Evolutionary conservation across 2,888 invertebrate species (phyloP), one percentile per base, ranked within the genome.

Genomic region (Drosophila buzzatii): DNA sequence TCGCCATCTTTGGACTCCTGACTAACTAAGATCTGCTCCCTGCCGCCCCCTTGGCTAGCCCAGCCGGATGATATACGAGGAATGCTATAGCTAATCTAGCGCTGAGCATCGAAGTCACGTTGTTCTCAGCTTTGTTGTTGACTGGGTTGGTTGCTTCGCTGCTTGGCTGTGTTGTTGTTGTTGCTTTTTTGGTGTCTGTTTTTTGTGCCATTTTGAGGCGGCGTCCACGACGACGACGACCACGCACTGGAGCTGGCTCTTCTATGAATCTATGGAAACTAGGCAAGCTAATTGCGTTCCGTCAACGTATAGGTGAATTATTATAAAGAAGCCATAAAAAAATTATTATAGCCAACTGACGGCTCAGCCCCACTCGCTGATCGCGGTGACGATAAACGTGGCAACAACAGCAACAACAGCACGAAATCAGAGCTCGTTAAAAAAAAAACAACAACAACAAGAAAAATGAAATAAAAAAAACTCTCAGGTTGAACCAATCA

Each of bases 81-180:
- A 66, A 53, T 70, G 78, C 67, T 59, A 47, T 31, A 44, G 60
- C 81, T 91, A 91, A 91, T 91, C 91, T 91, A 41, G 47, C 66
- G 79, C 73, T 75, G 76, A 86, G 81, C 79, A 91, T 91, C 91
- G 82, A 73, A 85, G 91, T 91, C 91, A 91, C 91, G 91, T 91
- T 71, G 69, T 64, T 65, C 63, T 67, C 59, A 37, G 33, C 39
- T 39, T 33, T 57, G 47, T 53, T 53, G 52, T 39, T 59, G 56
- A 44, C 47, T 55, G 47, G 45, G 58, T 55, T 53, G 53, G 52
- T 42, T 66, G 53, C 20, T 14, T 23, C 23, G 23, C 4, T 37
- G 37, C 16, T 27, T 55, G 37, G 8, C 41, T 9, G 16, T 20
- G 44, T 23, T 57, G 57, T 57, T 56, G 16, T 27, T 27, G 27